Evolutionary conservation across 2,113 vertebrate species (phyloP).

Genomic region (Rattus rattus): DNA sequence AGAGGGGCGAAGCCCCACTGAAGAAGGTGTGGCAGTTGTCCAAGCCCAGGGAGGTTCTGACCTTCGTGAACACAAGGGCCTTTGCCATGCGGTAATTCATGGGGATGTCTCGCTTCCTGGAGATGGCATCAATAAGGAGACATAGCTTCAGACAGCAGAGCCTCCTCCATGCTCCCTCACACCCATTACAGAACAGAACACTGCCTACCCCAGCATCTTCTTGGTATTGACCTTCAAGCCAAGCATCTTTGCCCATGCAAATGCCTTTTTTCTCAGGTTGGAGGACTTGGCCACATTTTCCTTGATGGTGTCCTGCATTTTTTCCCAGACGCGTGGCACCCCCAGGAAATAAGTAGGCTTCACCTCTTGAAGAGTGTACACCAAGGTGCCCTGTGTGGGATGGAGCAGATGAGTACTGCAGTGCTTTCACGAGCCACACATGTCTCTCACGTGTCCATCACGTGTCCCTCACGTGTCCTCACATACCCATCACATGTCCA

Average conservation of each 20-base stretch:
- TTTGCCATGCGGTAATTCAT: constrained; percentile 92
- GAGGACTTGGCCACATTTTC: constrained; percentile 88
- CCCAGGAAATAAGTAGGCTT: constrained; percentile 94
- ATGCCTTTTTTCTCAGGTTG: constrained; percentile 88
- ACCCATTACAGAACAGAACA: fast-evolving
- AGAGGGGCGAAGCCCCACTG: constrained; percentile 93
- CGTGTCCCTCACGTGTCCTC: too few species aligned
- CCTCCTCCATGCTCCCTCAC: background rate
- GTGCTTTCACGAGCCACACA: fast-evolving
- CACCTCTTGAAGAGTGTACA: constrained; percentile 91
- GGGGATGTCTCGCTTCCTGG: constrained; percentile 35
- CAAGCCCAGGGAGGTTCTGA: constrained; percentile 91
- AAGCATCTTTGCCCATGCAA: constrained; percentile 91
- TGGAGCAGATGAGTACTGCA: background rate
- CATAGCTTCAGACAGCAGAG: background rate
- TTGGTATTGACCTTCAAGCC: constrained; percentile 91
- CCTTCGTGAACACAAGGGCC: constrained; percentile 91
- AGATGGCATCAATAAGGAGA: background rate
- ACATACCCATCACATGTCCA: too few species aligned
- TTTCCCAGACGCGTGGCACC: constrained; percentile 97
- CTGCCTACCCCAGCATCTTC: constrained; percentile 90
- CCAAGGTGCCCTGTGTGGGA: constrained; percentile 90
- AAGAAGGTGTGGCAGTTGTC: constrained; percentile 92
- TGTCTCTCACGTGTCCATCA: background rate
- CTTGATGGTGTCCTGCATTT: constrained; percentile 96